These are phyloP conservation scores for Gambusia yucatana DNA, from an alignment of 2,797 vertebrate species.

Conservation along the genomic window DNA sequence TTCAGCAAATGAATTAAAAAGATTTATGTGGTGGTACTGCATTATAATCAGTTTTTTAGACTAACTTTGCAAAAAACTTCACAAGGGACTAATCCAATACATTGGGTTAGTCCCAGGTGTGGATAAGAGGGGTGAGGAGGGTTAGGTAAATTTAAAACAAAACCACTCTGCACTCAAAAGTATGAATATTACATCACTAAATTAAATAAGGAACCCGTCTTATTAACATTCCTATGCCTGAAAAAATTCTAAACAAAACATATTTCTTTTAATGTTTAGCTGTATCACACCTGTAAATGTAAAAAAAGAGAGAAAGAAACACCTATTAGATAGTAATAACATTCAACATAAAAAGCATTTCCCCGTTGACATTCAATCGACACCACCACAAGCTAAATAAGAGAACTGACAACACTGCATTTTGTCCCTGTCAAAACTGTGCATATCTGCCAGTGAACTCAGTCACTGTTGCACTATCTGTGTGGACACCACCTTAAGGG, in stretches of 20 bases:
- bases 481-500: conserved; percentile 46
- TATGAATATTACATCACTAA: neutral
- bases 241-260: neutral
- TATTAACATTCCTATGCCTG: neutral
- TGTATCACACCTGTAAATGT: neutral
- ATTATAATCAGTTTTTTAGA: neutral
- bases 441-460: neutral
- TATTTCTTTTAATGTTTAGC: neutral
- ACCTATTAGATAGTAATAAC: neutral
- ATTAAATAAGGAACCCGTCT: neutral
- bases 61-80: neutral
- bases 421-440: conserved; percentile 19
- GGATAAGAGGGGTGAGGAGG: neutral
- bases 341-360: neutral
- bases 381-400: neutral
- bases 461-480: conserved; percentile 34
- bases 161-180: neutral
- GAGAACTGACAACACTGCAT: neutral
- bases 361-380: neutral
- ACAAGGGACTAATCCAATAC: neutral
- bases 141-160: neutral
- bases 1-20: neutral
- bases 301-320: no score
- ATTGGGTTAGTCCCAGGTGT: neutral
- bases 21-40: neutral